Conservation (phyloP, 2,113 vertebrate species). For the Lycaon pictus region DNA sequence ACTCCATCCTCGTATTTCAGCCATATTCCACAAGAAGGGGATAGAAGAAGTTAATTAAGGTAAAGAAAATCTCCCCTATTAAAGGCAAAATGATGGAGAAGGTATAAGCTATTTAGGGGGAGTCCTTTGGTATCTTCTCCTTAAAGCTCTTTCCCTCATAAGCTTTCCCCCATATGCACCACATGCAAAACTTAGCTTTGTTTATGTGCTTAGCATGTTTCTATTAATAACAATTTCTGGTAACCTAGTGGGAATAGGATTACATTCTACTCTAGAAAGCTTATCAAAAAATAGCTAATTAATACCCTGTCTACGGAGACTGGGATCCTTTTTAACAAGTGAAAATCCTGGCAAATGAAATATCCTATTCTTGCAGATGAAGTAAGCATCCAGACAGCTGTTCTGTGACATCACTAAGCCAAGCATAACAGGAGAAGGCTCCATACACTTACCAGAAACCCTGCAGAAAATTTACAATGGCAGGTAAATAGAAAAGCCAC, state of each 20-base stretch:
- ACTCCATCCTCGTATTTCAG: neutral
- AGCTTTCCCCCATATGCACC: neutral
- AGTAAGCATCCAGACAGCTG: conserved; percentile 38
- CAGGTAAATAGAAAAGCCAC: conserved; percentile 1
- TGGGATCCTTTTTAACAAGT: conserved; percentile 56
- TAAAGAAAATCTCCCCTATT: neutral
- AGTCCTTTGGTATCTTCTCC: neutral
- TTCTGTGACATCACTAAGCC: conserved; percentile 29
- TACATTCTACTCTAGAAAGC: neutral
- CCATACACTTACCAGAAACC: neutral
- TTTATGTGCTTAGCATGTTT: neutral
- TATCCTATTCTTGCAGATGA: conserved; percentile 54
- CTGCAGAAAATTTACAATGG: conserved; percentile 12
- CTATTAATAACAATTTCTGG: conserved; percentile 35
- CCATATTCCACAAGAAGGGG: neutral
- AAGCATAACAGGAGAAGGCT: conserved; percentile 14
- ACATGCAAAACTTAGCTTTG: conserved; percentile 41
- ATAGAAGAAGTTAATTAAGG: neutral
- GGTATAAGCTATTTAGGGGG: neutral
- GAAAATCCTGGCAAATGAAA: conserved; percentile 36
- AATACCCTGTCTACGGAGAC: neutral
- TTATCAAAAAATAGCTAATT: conserved; percentile 9
- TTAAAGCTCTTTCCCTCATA: neutral
- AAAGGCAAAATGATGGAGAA: conserved; percentile 8
- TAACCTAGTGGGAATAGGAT: conserved; percentile 48